phyloP scores from a whole-genome alignment of 2,113 vertebrate genomes.

The Apus apus region DNA sequence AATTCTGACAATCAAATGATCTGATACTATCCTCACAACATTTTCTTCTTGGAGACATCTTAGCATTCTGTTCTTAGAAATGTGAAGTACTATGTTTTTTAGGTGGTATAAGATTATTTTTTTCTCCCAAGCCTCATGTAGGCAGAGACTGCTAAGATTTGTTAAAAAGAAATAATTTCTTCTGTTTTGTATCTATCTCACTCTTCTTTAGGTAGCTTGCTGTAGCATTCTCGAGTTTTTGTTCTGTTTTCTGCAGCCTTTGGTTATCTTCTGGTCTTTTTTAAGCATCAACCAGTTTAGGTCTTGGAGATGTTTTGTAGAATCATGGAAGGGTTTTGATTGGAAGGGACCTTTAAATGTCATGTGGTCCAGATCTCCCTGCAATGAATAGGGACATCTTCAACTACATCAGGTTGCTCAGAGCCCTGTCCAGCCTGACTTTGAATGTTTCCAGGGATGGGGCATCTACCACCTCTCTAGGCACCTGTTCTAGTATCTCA shows the following conservation, averaged over 20 bases:
- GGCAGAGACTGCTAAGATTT: not conserved
- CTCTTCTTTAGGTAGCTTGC: not conserved
- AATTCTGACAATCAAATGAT: not conserved
- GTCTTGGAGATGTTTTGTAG: not conserved
- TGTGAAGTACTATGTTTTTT: not conserved
- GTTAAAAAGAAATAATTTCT: not conserved
- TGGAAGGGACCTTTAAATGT: too few relatives aligned
- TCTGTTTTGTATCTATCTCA: not conserved
- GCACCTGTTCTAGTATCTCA: too few relatives aligned
- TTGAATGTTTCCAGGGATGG: too few relatives aligned
- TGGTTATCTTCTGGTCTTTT: not conserved
- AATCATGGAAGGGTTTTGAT: too few relatives aligned
- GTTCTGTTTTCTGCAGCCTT: not conserved
- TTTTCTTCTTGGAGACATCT: not conserved
- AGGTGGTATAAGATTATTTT: not conserved
- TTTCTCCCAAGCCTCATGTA: accelerated
- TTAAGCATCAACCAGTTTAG: not conserved
- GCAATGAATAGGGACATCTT: too few relatives aligned
- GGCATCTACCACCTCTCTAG: too few relatives aligned
- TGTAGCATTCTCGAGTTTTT: not conserved
- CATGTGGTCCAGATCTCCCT: too few relatives aligned
- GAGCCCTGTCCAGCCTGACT: too few relatives aligned
- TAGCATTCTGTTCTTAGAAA: not conserved
- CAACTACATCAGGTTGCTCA: too few relatives aligned
- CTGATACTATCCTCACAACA: not conserved